Conservation (phyloP, 1,140 invertebrate species). For the Alviniconcha marisindica region DNA sequence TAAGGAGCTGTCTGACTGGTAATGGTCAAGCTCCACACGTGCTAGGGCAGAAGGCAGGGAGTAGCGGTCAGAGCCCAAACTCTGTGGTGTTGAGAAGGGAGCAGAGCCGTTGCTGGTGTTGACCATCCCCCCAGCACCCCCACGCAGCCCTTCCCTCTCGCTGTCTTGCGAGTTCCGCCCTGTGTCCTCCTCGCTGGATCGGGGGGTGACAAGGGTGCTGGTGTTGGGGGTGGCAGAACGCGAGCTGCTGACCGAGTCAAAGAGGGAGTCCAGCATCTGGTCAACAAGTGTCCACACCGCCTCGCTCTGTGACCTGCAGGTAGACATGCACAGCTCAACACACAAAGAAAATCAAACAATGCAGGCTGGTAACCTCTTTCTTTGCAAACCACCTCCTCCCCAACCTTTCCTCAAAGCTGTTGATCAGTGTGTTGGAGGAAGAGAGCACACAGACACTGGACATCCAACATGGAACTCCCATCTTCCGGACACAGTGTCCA, state of each 20-base stretch:
- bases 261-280: conserved; percentile 10
- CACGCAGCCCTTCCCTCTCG: background rate
- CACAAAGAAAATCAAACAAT: no score
- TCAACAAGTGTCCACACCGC: conserved; percentile 14
- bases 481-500: no score
- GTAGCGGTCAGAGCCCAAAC: conserved; percentile 17
- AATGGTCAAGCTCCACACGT: background rate
- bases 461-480: no score
- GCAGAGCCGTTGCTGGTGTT: background rate
- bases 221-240: conserved; percentile 15
- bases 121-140: background rate
- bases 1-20: background rate
- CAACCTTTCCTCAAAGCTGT: no score
- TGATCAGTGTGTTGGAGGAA: no score
- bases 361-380: no score
- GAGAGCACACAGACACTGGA: no score
- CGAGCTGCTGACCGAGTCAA: conserved; percentile 29
- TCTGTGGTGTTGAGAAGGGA: conserved; percentile 16
- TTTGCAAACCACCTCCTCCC: no score
- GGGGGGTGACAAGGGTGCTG: conserved; percentile 11
- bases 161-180: background rate
- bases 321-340: background rate
- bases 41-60: conserved; percentile 2
- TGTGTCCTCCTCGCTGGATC: background rate
- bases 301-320: background rate